Evolutionary conservation across 2,888 invertebrate species (phyloP), one percentile per base, ranked within the genome.

Genomic region (Acrocera orbiculus): DNA sequence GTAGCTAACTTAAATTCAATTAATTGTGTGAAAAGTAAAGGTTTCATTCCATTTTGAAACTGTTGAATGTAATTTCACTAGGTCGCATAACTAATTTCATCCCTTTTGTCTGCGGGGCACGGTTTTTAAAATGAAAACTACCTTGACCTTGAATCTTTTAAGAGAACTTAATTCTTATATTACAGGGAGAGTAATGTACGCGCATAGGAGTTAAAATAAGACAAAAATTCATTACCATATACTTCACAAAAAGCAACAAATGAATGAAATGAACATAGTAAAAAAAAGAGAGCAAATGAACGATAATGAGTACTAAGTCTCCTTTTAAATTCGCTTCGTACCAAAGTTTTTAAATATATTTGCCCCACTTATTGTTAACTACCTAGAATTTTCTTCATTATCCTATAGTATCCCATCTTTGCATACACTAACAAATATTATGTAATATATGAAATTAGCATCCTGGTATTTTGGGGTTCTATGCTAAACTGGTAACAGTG

Each of bases 101-200:
- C n/a, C n/a, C n/a, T n/a, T n/a, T n/a, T n/a, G n/a, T n/a, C n/a
- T n/a, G n/a, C n/a, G n/a, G n/a, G n/a, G n/a, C n/a, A n/a, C n/a
- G n/a, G n/a, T n/a, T n/a, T n/a, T n/a, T n/a, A 19, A 19, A 19
- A 19, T 34, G 36, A 39, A 39, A 35, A 31, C 37, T 34, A 39
- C 39, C 39, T 39, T 39, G 39, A 39, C 39, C 39, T 37, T 39
- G 39, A 39, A 39, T 37, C 35, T 37, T 27, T 39, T 37, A 39
- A 34, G 31, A 36, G 33, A 30, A 32, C 39, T 39, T 39, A 39
- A 39, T 39, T 34, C 39, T 39, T 36, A 39, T 39, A 36, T 39
- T 32, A 27, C 35, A 19, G 27, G 20, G 33, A 34, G 34, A 34
- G 31, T 28, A 27, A 36, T 27, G 39, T 36, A 36, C 39, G 39